A percentile compares a stretch with the other conserved stretches of the same genome.
phyloP scores from a whole-genome alignment of 2,888 invertebrate species.

The Pseudanteris insignis region DNA sequence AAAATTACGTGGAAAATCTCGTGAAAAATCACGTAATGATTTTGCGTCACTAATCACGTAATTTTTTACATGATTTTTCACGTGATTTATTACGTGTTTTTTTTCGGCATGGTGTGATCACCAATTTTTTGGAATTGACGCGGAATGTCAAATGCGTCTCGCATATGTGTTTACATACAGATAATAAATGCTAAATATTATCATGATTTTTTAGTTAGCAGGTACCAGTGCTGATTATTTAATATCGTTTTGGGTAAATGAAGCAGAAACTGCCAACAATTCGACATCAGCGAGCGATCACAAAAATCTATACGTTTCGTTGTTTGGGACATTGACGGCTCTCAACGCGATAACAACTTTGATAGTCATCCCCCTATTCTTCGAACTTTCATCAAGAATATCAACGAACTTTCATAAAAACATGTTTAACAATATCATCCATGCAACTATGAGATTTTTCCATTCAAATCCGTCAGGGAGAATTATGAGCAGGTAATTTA shows the following conservation, averaged over 20 bases:
- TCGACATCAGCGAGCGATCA: conserved; percentile 60
- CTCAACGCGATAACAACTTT: conserved; percentile 62
- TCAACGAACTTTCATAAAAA: conserved; percentile 80
- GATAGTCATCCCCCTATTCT: conserved; percentile 68
- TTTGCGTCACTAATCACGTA: no score
- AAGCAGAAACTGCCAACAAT: conserved; percentile 63
- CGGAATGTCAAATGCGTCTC: no score
- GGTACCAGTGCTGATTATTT: conserved; percentile 63
- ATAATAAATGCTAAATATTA: no score
- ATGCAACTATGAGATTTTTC: conserved; percentile 88
- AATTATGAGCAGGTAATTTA: conserved; percentile 74
- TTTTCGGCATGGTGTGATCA: no score
- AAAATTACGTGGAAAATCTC: no score
- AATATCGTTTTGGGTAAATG: conserved; percentile 68
- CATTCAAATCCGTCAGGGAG: conserved; percentile 84
- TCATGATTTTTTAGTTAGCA: no score
- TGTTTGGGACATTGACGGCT: conserved; percentile 67
- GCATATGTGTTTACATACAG: no score
- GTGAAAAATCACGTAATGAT: no score
- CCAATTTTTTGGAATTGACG: no score
- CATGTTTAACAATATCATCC: conserved; percentile 83
- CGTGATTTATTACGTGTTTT: no score
- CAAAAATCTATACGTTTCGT: conserved; percentile 68
- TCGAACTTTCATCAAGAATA: conserved; percentile 77
- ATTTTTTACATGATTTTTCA: no score